phyloP scores from a whole-genome alignment of 2,113 vertebrate genomes.

The Rhodinocichla rosea region DNA sequence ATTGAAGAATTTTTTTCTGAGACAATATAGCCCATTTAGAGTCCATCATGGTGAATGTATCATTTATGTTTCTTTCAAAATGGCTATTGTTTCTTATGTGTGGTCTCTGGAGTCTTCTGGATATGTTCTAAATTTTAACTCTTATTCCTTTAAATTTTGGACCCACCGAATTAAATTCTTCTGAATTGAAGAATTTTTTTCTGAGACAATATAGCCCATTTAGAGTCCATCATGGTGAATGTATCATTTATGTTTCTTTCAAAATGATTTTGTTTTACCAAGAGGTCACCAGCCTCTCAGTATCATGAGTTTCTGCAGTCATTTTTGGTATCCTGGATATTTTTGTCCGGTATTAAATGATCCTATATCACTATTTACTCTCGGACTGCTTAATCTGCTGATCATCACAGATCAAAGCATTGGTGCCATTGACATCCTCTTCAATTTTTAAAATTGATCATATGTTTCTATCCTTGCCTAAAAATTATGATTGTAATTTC shows the following conservation, averaged over 20 bases:
- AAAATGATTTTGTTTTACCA: not conserved
- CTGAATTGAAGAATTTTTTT: not conserved
- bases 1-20: not conserved
- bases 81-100: not conserved
- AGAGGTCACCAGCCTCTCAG: not conserved
- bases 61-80: not conserved
- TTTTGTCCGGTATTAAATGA: not conserved
- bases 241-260: not conserved
- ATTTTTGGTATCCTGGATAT: not conserved
- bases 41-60: not conserved
- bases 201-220: not conserved
- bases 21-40: not conserved
- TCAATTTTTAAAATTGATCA: not conserved
- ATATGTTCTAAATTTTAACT: not conserved
- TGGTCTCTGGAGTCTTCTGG: not conserved
- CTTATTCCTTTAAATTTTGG: not conserved
- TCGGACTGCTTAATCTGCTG: not conserved
- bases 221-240: not conserved
- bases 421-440: rapidly evolving
- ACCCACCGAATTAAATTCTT: too few species aligned
- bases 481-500: not conserved
- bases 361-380: not conserved
- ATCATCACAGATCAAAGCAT: not conserved
- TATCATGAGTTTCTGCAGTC: not conserved
- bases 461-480: not conserved